Conservation (phyloP, 2,888 invertebrate genomes). For the Scaptodrosophila latifasciaeformis region DNA sequence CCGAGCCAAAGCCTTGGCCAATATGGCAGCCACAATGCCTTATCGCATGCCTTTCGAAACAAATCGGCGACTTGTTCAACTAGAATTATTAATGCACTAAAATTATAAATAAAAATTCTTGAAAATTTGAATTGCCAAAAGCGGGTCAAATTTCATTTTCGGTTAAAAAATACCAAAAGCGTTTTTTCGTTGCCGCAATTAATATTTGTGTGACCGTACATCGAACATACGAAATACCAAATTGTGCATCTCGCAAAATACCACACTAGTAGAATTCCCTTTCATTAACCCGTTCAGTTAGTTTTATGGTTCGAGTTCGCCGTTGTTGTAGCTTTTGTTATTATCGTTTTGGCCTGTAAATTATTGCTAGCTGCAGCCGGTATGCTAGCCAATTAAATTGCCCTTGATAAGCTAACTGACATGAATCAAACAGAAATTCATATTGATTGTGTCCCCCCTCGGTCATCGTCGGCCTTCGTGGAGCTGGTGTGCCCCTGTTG, state of each 20-base stretch:
- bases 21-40: constrained; percentile 94
- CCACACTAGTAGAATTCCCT: no score
- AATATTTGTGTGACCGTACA: no score
- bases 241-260: no score
- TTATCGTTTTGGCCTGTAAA: constrained; percentile 1
- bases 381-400: constrained; percentile 15
- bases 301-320: no score
- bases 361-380: constrained; percentile 9
- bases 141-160: neutral
- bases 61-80: constrained; percentile 92
- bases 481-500: no score
- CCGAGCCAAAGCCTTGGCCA: constrained; percentile 91
- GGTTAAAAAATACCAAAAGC: neutral
- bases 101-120: constrained; percentile 7
- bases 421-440: no score
- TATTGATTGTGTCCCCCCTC: no score
- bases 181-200: no score
- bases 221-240: no score
- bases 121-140: neutral
- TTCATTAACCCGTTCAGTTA: no score
- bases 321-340: constrained; percentile 19
- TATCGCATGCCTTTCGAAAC: constrained; percentile 96
- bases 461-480: no score
- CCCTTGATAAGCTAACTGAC: constrained; percentile 1
- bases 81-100: constrained; percentile 96